phyloP scores from a whole-genome alignment of 2,888 invertebrate genomes.

The Diarsia dahlii region DNA sequence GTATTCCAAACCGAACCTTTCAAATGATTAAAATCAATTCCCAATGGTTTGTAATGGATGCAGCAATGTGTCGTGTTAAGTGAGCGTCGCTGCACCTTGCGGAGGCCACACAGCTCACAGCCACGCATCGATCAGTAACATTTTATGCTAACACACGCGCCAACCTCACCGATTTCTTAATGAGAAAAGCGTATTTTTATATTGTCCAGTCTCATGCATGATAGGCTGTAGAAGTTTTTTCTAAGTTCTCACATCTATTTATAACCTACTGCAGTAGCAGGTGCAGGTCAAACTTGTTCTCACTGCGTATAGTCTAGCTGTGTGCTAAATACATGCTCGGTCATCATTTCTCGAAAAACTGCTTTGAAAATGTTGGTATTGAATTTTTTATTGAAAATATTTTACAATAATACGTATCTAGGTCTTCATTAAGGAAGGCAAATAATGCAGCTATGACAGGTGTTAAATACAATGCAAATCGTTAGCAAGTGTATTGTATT shows the following conservation, averaged over 20 bases:
- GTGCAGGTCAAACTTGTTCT: conserved; percentile 42
- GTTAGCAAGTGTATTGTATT: conserved; percentile 29
- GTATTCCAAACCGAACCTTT: conserved; percentile 33
- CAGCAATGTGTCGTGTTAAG: conserved; percentile 48
- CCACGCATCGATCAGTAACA: conserved; percentile 31
- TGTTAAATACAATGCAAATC: conserved; percentile 54
- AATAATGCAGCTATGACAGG: conserved; percentile 29
- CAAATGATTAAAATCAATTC: conserved; percentile 41
- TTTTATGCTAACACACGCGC: conserved; percentile 54
- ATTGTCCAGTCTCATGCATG: conserved; percentile 1
- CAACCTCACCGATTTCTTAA: conserved; percentile 6
- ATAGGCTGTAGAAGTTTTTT: conserved; percentile 21
- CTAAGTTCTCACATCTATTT: conserved; percentile 42
- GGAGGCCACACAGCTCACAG: conserved; percentile 27
- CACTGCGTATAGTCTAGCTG: not conserved
- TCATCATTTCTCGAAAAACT: conserved; percentile 4
- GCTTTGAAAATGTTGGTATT: not conserved
- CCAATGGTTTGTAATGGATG: conserved; percentile 32
- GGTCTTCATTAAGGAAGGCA: conserved; percentile 16
- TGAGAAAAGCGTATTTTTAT: conserved; percentile 29
- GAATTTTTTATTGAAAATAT: not conserved
- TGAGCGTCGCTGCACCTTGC: conserved; percentile 38
- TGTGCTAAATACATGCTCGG: not conserved
- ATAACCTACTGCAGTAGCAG: conserved; percentile 36
- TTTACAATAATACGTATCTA: not conserved